A percentile compares a stretch with the other conserved stretches of the same genome.
phyloP scores from a whole-genome alignment of 1,140 invertebrate genomes.

The Camponotus vicinus region DNA sequence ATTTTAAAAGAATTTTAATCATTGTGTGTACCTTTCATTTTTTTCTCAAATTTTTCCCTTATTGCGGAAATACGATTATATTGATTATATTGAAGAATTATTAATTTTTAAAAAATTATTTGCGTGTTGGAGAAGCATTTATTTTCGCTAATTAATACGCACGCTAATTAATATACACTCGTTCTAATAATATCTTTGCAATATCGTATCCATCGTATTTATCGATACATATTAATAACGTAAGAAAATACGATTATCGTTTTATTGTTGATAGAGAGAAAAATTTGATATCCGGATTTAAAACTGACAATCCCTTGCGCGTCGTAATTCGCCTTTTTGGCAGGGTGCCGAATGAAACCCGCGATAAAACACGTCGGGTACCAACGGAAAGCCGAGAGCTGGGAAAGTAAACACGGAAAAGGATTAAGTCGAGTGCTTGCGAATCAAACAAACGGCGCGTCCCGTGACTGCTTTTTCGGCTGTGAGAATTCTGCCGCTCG shows the following conservation, averaged over 20 bases:
- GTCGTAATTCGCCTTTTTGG: neutral
- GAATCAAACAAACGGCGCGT: slow-evolving; percentile 57
- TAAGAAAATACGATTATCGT: neutral
- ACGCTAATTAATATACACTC: neutral
- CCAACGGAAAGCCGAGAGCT: slow-evolving; percentile 29
- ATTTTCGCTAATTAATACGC: too few relatives aligned
- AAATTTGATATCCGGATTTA: slow-evolving; percentile 13
- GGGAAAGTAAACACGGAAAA: slow-evolving; percentile 70
- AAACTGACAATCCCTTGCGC: slow-evolving; percentile 17
- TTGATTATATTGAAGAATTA: neutral
- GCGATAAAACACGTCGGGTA: slow-evolving; percentile 45
- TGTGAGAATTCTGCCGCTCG: slow-evolving; percentile 59
- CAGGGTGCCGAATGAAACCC: neutral
- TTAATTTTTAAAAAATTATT: neutral
- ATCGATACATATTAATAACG: neutral
- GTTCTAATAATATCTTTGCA: neutral
- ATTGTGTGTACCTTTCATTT: neutral
- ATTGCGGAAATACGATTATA: neutral
- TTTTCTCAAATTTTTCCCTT: neutral
- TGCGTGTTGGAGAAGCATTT: too few relatives aligned
- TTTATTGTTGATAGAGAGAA: neutral
- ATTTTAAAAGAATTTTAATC: neutral
- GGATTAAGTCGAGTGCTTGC: slow-evolving; percentile 70
- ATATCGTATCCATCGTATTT: neutral
- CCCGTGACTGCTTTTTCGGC: slow-evolving; percentile 40